A percentile compares a stretch with the other conserved stretches of the same genome.
Evolutionary conservation across 2,113 vertebrate species (phyloP).

Genomic region (Microcebus tavaratra): DNA sequence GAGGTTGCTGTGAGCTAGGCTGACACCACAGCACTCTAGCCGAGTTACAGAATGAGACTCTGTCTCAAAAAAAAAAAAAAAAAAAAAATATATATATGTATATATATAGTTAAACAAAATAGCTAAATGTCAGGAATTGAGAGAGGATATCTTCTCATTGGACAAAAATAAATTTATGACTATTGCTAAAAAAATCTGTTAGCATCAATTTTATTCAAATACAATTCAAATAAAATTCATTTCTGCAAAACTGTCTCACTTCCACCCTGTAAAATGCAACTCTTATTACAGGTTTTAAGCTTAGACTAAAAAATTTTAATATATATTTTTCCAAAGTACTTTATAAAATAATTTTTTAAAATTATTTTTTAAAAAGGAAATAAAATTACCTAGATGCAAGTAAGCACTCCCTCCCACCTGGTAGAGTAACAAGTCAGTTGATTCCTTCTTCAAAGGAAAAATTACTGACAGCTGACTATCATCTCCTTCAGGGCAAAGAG

Average conservation of each 20-base stretch:
- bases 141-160: not conserved
- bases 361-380: not conserved
- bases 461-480: not conserved
- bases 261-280: not conserved
- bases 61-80: too few species aligned
- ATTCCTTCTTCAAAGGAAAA: slow-evolving; percentile 20
- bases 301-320: not conserved
- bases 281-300: not conserved
- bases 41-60: too few species aligned
- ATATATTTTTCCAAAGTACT: not conserved
- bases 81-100: too few species aligned
- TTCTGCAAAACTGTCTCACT: not conserved
- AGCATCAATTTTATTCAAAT: not conserved
- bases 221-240: not conserved
- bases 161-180: not conserved
- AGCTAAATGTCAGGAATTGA: slow-evolving; percentile 1
- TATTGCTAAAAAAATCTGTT: not conserved
- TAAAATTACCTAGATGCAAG: not conserved
- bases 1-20: too few species aligned
- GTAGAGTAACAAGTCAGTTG: not conserved
- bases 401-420: not conserved
- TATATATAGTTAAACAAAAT: not conserved
- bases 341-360: slow-evolving; percentile 23
- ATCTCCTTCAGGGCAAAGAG: not conserved
- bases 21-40: too few species aligned